Percentiles rank a stretch among this genome's conserved stretches.
These are phyloP conservation scores for Pseudomyrmex concolor DNA, from an alignment of 1,140 invertebrate genomes.

Conservation along the genomic window DNA sequence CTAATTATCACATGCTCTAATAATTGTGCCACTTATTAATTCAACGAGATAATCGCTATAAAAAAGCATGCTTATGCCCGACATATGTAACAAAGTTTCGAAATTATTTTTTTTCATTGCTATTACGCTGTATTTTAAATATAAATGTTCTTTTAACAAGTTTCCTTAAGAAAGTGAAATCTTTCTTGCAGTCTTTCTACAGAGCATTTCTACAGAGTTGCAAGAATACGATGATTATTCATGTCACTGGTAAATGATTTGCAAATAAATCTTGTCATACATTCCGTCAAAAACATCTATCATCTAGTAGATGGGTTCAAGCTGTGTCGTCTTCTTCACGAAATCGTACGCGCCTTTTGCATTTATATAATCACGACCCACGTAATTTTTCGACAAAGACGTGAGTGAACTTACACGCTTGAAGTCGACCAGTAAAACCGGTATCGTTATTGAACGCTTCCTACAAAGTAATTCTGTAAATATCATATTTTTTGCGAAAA, in stretches of 20 bases:
- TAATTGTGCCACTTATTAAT: conserved; percentile 39
- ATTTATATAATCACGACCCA: conserved; percentile 20
- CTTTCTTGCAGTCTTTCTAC: conserved; percentile 3
- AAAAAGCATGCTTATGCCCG: not conserved
- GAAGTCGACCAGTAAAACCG: conserved; percentile 3
- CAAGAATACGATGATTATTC: conserved; percentile 45
- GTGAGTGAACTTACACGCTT: conserved; percentile 27
- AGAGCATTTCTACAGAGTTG: conserved; percentile 9
- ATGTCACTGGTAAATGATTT: conserved; percentile 39
- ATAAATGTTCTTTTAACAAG: conserved; percentile 4
- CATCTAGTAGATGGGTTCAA: not conserved
- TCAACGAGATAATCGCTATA: conserved; percentile 9
- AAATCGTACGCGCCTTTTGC: conserved; percentile 8
- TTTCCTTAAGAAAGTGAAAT: conserved; percentile 15
- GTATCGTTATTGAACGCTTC: conserved; percentile 22
- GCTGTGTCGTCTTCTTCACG: not conserved
- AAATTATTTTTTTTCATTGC: conserved; percentile 10
- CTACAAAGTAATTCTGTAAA: conserved; percentile 9
- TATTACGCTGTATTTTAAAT: conserved; percentile 24
- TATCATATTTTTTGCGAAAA: conserved; percentile 2
- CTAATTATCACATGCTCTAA: conserved; percentile 33
- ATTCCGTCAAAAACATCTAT: conserved; percentile 33
- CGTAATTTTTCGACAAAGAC: conserved; percentile 25
- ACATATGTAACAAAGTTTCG: not conserved
- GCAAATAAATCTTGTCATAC: conserved; percentile 47